These are phyloP conservation scores for Sphaeramia orbicularis DNA, from an alignment of 2,797 vertebrate genomes.

Conservation along the genomic window DNA sequence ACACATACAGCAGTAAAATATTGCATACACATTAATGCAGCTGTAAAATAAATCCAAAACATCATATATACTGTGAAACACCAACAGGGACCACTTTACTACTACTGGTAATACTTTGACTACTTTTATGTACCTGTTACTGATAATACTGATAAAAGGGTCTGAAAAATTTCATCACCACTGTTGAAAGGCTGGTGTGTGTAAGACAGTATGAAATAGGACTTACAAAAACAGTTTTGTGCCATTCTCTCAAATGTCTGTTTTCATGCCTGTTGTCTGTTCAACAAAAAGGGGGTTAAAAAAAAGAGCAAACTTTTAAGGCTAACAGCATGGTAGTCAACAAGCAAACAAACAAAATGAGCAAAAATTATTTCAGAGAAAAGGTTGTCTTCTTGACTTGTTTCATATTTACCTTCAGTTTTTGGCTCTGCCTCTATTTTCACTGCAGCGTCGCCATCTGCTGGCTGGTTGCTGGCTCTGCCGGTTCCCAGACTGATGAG, in stretches of 20 bases:
- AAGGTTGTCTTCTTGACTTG: background rate
- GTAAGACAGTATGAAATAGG: background rate
- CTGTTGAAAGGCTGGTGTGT: background rate
- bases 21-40: too few species aligned
- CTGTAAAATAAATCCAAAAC: too few species aligned
- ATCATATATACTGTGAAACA: too few species aligned
- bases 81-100: too few species aligned
- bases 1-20: too few species aligned
- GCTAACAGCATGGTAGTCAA: background rate
- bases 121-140: too few species aligned
- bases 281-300: slow-evolving; percentile 8
- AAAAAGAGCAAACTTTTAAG: background rate
- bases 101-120: too few species aligned
- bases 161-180: too few species aligned
- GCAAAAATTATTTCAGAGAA: background rate
- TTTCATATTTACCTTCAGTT: slow-evolving; percentile 59
- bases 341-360: background rate
- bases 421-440: slow-evolving; percentile 55
- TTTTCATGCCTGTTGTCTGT: slow-evolving; percentile 68
- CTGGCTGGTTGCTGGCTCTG: slow-evolving; percentile 49
- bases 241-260: slow-evolving; percentile 61
- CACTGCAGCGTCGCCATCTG: slow-evolving; percentile 57
- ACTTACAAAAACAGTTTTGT: slow-evolving; percentile 75
- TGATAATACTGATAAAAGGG: too few species aligned
- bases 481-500: slow-evolving; percentile 20